Percentiles rank a stretch among this genome's conserved stretches.
Conservation (phyloP, 2,113 vertebrate species). For the Lasiurus borealis region DNA sequence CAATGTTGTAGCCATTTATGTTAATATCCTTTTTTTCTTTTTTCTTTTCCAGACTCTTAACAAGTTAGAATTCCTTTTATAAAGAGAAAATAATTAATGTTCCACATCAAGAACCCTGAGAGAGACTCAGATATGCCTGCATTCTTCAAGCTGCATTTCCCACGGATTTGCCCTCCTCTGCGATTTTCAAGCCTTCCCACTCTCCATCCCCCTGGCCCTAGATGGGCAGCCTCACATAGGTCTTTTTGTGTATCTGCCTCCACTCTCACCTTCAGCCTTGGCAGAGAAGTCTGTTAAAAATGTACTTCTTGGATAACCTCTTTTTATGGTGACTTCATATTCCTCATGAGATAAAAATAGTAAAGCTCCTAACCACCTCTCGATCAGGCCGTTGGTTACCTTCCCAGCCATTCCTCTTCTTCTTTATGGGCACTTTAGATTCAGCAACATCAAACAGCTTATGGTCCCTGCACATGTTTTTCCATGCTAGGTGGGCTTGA, state of each 20-base stretch:
- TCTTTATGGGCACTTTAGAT: accelerated
- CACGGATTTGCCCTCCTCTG: background rate
- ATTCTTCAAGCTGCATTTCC: background rate
- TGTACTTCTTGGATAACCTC: background rate
- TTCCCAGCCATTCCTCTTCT: background rate
- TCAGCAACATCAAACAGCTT: accelerated
- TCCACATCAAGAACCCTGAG: background rate
- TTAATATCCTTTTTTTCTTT: background rate
- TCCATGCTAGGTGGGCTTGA: accelerated
- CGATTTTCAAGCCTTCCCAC: background rate
- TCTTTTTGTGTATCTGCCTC: too few species aligned
- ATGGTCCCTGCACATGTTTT: accelerated
- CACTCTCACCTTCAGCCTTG: accelerated
- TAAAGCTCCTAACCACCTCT: background rate
- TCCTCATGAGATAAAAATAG: background rate
- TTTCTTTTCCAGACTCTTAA: background rate
- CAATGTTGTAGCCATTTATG: too few species aligned
- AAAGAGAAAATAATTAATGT: background rate
- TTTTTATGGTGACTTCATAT: background rate
- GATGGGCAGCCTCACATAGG: accelerated
- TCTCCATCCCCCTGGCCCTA: too few species aligned
- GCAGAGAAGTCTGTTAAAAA: background rate
- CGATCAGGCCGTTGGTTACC: background rate
- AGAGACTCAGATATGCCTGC: accelerated
- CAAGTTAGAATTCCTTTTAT: background rate